phyloP scores from a whole-genome alignment of 2,113 vertebrate species.

The Strix uralensis region DNA sequence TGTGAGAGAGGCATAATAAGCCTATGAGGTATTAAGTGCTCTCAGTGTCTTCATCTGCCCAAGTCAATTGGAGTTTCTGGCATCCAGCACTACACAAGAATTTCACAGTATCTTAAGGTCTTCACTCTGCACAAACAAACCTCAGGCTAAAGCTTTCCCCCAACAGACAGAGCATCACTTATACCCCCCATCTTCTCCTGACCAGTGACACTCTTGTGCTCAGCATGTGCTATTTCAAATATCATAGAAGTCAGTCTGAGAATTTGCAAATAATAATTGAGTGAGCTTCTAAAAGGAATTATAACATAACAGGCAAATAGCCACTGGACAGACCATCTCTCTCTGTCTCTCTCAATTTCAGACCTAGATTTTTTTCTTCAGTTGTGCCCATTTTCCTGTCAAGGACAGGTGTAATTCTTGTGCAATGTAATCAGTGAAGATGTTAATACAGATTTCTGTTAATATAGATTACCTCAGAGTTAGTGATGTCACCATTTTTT shows the following conservation, averaged over 20 bases:
- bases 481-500: neutral
- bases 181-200: neutral
- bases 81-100: neutral
- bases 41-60: neutral
- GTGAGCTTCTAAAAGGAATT: neutral
- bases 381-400: neutral
- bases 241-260: neutral
- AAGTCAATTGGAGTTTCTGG: neutral
- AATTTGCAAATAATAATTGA: neutral
- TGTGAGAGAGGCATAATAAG: neutral
- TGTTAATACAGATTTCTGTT: neutral
- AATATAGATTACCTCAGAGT: neutral
- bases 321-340: neutral
- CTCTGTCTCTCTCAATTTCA: neutral
- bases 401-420: neutral
- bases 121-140: neutral
- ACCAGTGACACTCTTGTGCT: neutral
- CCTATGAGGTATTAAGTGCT: neutral
- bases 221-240: neutral
- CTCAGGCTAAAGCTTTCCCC: neutral
- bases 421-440: neutral
- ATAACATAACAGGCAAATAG: rapidly evolving
- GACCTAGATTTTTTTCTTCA: neutral
- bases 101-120: neutral
- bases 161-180: neutral